A percentile compares a stretch with the other conserved stretches of the same genome.
Evolutionary conservation across 2,888 invertebrate species (phyloP).

Genomic region (Drosophila sordidula): DNA sequence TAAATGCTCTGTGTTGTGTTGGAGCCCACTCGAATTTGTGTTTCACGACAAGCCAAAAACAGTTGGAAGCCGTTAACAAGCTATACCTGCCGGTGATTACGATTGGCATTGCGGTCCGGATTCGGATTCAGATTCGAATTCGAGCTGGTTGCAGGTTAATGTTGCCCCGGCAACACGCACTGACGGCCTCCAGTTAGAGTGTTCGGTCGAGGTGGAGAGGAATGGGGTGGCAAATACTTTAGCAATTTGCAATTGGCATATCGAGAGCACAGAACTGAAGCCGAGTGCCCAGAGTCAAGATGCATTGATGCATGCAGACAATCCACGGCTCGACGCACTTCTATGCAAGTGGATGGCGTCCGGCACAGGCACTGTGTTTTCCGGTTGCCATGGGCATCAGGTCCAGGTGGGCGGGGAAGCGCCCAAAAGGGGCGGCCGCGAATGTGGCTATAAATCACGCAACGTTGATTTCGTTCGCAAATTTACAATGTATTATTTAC

Average conservation of each 20-base stretch:
- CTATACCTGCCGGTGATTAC: conserved; percentile 42
- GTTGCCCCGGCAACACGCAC: conserved; percentile 67
- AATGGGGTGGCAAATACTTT: conserved; percentile 3
- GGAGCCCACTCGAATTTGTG: conserved; percentile 8
- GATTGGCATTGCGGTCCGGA: conserved; percentile 21
- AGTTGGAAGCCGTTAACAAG: conserved; percentile 51
- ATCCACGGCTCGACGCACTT: conserved; percentile 66
- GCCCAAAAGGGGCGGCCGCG: neutral
- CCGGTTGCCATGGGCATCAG: conserved; percentile 42
- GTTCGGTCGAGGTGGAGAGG: neutral
- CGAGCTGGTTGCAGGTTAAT: conserved; percentile 53
- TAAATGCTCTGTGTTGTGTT: conserved; percentile 29
- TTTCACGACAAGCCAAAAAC: conserved; percentile 32
- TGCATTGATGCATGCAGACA: conserved; percentile 67
- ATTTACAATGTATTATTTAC: conserved; percentile 46
- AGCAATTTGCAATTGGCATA: conserved; percentile 24
- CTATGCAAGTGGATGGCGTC: conserved; percentile 36
- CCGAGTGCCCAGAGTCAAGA: conserved; percentile 40
- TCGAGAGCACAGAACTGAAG: conserved; percentile 23
- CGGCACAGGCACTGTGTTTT: conserved; percentile 4
- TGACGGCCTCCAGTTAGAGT: neutral
- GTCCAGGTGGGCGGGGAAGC: neutral
- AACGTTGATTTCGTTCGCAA: conserved; percentile 36
- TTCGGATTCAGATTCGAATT: conserved; percentile 4
- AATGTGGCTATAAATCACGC: conserved; percentile 40